Percentiles rank a stretch among this genome's conserved stretches.
Conservation (phyloP, 2,888 invertebrate genomes). For the Hypomecis atomaria region DNA sequence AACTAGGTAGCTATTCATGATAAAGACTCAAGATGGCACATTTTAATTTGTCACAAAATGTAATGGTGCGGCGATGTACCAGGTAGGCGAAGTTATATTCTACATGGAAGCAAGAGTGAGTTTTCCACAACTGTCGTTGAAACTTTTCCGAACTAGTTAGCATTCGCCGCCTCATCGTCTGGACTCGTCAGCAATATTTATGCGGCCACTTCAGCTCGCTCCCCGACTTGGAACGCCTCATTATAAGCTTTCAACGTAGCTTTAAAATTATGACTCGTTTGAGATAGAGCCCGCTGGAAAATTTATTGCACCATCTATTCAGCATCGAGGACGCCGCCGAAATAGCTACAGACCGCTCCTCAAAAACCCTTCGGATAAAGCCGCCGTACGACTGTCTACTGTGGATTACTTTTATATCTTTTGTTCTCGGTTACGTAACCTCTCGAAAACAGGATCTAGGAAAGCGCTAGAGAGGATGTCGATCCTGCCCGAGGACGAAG, state of each 20-base stretch:
- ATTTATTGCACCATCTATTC: constrained; percentile 59
- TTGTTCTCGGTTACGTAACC: constrained; percentile 61
- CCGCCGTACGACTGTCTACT: constrained; percentile 42
- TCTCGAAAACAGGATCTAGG: constrained; percentile 44
- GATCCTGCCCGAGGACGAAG: constrained; percentile 31
- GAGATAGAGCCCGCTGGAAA: constrained; percentile 54
- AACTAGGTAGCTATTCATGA: neutral
- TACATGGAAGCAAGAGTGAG: constrained; percentile 24
- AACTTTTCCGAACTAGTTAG: constrained; percentile 55
- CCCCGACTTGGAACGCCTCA: constrained; percentile 59
- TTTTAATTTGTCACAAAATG: constrained; percentile 6
- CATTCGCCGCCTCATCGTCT: constrained; percentile 57
- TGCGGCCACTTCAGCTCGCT: constrained; percentile 59
- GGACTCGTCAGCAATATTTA: constrained; percentile 63
- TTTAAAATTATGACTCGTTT: constrained; percentile 63
- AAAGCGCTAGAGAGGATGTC: constrained; percentile 40
- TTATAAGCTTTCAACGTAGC: constrained; percentile 68
- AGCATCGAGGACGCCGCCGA: constrained; percentile 47
- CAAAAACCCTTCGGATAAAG: constrained; percentile 43
- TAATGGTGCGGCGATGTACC: neutral
- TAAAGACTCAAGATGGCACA: neutral
- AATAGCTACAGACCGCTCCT: constrained; percentile 44
- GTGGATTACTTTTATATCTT: constrained; percentile 51
- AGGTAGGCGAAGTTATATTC: constrained; percentile 15
- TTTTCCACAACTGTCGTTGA: constrained; percentile 40